Evolutionary conservation across 2,113 vertebrate genomes (phyloP), one percentile per base, ranked within the genome.

Genomic region (Phodopus roborovskii): DNA sequence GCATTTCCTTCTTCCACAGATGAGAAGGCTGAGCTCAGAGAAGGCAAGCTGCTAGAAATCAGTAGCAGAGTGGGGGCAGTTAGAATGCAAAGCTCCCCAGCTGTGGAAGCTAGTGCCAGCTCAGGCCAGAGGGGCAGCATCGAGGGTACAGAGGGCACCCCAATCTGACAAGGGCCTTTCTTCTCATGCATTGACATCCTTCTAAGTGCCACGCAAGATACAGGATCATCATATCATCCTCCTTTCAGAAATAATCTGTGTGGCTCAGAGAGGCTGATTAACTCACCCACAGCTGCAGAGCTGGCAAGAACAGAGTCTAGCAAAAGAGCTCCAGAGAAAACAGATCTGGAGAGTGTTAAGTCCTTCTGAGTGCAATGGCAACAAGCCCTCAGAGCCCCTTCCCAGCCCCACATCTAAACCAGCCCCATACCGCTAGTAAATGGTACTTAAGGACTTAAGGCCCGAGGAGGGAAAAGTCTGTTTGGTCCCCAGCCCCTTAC

Each of bases 391-490:
- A 26, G 73, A 58, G 13, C 9, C 24, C 60, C 73, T 77, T 42
- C 12, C 42, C 39, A 45, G 60, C 9, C 26, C 26, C 28, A 45
- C 1, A 1, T 16, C 39, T 30, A 10, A 2, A 53, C n/a, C 22
- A 19, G 0, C 3, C 42, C 5, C 36, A 28, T 1, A 3, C 71
- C 10, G 71, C 36, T 2, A 83, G 53, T 15, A 7, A 10, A 0
- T 0, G 11, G 50, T 15, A 16, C 9, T 79, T 5, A 3, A 26
- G 17, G 8, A 12, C 22, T n/a, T 62, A n/a, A 26, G 42, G 73
- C 42, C 73, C 0, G 5, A 45, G 24, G 58, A 83, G 71, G 30
- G 70, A 28, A 78, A 22, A 30, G 36, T 64, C 50, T 60, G 7
- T 19, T 22, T 48, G 42, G 17, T 30, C 7, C 11, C 53, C 0